Conservation (phyloP, 1,140 invertebrate genomes). For the Carcinoscorpius rotundicauda region DNA sequence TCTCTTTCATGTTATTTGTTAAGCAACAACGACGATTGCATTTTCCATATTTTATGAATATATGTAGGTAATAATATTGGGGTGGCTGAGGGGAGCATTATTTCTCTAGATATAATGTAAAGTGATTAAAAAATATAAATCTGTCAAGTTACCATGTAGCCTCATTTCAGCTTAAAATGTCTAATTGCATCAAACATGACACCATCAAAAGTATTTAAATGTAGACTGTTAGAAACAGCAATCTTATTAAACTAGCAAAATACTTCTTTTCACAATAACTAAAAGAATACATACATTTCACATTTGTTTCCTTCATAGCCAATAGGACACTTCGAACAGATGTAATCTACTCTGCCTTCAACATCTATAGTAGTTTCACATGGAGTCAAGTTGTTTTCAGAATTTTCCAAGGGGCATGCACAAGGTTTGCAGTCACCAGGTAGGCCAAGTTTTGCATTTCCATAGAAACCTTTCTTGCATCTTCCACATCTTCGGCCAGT, state of each 20-base stretch:
- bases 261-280: background rate
- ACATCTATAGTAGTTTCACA: slow-evolving; percentile 42
- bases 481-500: slow-evolving; percentile 62
- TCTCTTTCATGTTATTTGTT: too few relatives aligned
- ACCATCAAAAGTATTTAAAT: too few relatives aligned
- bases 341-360: slow-evolving; percentile 47
- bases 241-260: slow-evolving; percentile 17
- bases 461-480: slow-evolving; percentile 82
- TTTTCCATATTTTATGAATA: too few relatives aligned
- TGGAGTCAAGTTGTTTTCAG: slow-evolving; percentile 76
- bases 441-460: slow-evolving; percentile 62
- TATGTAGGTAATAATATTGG: too few relatives aligned
- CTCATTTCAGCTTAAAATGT: too few relatives aligned
- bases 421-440: slow-evolving; percentile 68
- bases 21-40: too few relatives aligned
- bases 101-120: too few relatives aligned
- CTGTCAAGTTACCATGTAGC: too few relatives aligned
- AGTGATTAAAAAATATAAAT: too few relatives aligned
- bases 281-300: slow-evolving; percentile 51
- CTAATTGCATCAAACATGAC: too few relatives aligned
- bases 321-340: slow-evolving; percentile 75
- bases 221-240: too few relatives aligned
- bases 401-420: slow-evolving; percentile 62
- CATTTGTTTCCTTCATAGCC: slow-evolving; percentile 88
- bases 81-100: too few relatives aligned